phyloP scores from a whole-genome alignment of 1,140 invertebrate genomes.

The Neotoxoptera formosana region DNA sequence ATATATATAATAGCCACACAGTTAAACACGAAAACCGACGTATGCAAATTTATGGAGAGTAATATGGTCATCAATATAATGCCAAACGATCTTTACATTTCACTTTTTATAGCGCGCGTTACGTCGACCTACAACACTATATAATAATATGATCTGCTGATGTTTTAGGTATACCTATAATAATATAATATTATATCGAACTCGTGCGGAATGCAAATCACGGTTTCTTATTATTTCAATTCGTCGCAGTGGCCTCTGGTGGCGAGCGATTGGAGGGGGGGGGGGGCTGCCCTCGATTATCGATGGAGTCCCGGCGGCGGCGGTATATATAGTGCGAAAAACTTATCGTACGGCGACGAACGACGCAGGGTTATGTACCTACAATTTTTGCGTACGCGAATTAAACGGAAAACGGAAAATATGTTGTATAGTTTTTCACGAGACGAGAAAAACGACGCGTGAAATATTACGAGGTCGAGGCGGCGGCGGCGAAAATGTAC shows the following conservation, averaged over 20 bases:
- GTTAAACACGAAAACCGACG: no score
- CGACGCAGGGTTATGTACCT: neutral
- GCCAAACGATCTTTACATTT: neutral
- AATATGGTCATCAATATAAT: no score
- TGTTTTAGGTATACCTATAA: neutral
- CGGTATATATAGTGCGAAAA: neutral
- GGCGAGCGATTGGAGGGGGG: neutral
- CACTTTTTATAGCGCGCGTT: neutral
- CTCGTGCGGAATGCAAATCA: neutral
- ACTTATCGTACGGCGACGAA: neutral
- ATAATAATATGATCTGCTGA: no score
- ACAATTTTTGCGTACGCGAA: neutral
- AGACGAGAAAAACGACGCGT: neutral
- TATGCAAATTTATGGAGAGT: neutral
- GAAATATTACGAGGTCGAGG: neutral
- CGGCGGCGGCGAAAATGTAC: neutral
- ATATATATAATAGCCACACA: neutral
- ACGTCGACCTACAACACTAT: neutral
- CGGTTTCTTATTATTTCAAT: conserved; percentile 2
- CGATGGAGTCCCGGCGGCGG: neutral
- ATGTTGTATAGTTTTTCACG: neutral
- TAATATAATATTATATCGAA: neutral
- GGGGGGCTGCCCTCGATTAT: neutral
- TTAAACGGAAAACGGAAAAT: neutral
- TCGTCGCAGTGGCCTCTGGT: neutral